These are phyloP conservation scores for Penaeus chinensis DNA, from an alignment of 1,140 invertebrate genomes.

Conservation along the genomic window DNA sequence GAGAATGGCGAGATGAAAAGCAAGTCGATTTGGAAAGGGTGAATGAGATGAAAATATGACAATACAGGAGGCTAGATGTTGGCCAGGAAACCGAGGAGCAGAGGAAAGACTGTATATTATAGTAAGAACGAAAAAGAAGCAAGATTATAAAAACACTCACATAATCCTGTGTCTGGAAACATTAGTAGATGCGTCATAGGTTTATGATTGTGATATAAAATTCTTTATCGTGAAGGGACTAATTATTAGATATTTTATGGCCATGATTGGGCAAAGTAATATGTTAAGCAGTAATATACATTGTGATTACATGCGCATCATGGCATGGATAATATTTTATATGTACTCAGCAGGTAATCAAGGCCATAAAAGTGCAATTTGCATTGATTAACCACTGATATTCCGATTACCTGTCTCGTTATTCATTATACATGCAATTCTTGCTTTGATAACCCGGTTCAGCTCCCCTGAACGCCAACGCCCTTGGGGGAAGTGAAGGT, in stretches of 20 bases:
- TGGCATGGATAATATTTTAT: slow-evolving; percentile 49
- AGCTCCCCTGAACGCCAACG: not conserved
- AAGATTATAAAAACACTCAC: no score
- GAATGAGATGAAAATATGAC: no score
- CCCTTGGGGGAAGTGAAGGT: not conserved
- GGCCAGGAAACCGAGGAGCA: no score
- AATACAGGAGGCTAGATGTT: no score
- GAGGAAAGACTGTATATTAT: no score
- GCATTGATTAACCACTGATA: slow-evolving; percentile 56
- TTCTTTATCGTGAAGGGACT: slow-evolving; percentile 29
- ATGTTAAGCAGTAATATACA: slow-evolving; percentile 48
- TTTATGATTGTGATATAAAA: slow-evolving; percentile 30
- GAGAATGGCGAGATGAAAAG: no score
- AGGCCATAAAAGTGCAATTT: slow-evolving; percentile 45
- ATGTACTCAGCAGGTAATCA: slow-evolving; percentile 53
- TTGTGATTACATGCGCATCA: slow-evolving; percentile 46
- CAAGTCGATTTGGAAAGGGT: no score
- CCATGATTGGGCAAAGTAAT: slow-evolving; percentile 30
- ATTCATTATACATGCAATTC: slow-evolving; percentile 43
- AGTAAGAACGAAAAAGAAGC: no score
- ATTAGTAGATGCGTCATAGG: not conserved
- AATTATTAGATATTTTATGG: slow-evolving; percentile 48
- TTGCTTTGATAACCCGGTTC: slow-evolving; percentile 35
- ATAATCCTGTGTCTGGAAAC: no score
- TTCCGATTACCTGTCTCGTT: slow-evolving; percentile 57